Evolutionary conservation across 2,888 invertebrate species (phyloP).

Genomic region (Melanchra persicariae): DNA sequence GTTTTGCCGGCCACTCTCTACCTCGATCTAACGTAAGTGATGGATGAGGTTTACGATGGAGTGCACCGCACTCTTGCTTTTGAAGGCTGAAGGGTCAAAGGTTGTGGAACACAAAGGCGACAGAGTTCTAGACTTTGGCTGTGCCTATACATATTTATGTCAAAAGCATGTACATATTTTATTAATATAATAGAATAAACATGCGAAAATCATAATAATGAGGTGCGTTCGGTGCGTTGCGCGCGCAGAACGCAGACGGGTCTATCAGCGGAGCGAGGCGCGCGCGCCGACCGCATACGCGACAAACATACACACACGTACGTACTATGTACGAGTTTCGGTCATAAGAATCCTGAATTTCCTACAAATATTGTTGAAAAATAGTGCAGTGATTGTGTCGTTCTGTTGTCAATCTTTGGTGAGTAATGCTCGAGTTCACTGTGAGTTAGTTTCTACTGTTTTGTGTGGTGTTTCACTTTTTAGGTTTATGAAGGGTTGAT

Average conservation of each 20-base stretch:
- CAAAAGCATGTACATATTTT: conserved; percentile 5
- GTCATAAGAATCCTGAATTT: conserved; percentile 16
- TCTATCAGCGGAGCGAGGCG: conserved; percentile 55
- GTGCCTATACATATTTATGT: not conserved
- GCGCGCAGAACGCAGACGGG: conserved; percentile 36
- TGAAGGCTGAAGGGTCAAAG: not conserved
- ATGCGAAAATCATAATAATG: conserved; percentile 56
- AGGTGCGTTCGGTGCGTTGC: conserved; percentile 31
- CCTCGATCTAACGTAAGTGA: not conserved
- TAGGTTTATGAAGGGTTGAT: no score
- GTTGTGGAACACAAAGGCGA: not conserved
- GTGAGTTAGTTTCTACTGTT: not conserved
- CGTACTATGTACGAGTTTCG: conserved; percentile 2
- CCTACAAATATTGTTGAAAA: conserved; percentile 21
- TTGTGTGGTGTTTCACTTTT: not conserved
- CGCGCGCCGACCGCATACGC: conserved; percentile 58
- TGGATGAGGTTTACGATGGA: no score
- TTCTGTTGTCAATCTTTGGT: conserved; percentile 26
- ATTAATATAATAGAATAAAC: conserved; percentile 26
- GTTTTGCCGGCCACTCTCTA: not conserved
- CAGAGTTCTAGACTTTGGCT: not conserved
- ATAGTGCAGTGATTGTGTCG: conserved; percentile 47
- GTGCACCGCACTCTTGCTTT: not conserved
- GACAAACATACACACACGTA: not conserved
- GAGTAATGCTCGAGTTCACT: conserved; percentile 20